phyloP scores from a whole-genome alignment of 2,113 vertebrate genomes.

The Mormyrus iriodes region DNA sequence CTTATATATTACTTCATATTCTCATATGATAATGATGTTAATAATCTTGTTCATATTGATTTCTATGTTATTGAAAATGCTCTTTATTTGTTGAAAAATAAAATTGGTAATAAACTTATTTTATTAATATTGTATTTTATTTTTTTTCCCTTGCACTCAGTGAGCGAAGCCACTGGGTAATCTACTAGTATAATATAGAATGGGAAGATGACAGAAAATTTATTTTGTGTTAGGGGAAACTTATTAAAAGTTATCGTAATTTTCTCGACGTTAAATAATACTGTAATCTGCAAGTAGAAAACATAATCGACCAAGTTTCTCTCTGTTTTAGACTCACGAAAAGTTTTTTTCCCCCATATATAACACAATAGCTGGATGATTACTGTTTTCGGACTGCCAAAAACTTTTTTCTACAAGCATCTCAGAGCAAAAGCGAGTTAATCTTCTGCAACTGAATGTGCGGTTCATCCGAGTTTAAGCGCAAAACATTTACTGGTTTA shows the following conservation, averaged over 20 bases:
- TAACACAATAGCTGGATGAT: neutral
- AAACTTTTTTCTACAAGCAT: neutral
- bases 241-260: neutral
- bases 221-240: neutral
- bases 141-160: no score
- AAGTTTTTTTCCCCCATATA: neutral
- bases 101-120: no score
- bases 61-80: no score
- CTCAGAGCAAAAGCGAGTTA: neutral
- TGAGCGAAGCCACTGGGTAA: no score
- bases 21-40: no score
- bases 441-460: neutral
- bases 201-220: neutral
- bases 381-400: neutral
- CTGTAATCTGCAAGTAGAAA: neutral
- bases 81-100: no score
- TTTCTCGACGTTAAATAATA: neutral
- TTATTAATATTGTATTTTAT: no score
- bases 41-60: no score
- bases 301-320: neutral
- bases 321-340: neutral
- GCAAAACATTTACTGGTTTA: neutral
- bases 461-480: neutral
- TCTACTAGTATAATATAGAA: no score
- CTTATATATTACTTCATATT: no score